Conservation (phyloP, 1,140 invertebrate species). For the Drosophila oshimai region DNA sequence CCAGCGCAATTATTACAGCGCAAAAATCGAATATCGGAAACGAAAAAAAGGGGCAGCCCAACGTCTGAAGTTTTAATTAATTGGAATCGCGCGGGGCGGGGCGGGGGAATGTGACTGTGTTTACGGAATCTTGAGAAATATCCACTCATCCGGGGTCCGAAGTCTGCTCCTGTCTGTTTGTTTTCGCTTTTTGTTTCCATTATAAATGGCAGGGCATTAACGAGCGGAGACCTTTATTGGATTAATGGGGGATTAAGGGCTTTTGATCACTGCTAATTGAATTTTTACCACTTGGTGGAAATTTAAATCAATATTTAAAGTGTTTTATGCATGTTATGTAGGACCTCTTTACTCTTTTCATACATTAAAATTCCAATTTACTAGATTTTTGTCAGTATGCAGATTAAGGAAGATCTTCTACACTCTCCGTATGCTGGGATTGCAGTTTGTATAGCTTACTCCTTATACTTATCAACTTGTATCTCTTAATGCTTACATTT, state of each 20-base stretch:
- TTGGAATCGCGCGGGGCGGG: neutral
- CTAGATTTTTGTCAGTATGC: too few relatives aligned
- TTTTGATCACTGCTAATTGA: slow-evolving; percentile 39
- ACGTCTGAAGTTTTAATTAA: slow-evolving; percentile 40
- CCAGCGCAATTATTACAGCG: slow-evolving; percentile 57
- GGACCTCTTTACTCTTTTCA: too few relatives aligned
- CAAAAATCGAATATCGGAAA: slow-evolving; percentile 30
- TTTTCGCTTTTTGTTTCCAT: slow-evolving; percentile 2
- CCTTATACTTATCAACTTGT: too few relatives aligned
- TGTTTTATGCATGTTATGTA: neutral
- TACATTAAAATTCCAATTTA: too few relatives aligned
- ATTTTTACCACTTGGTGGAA: slow-evolving; percentile 21
- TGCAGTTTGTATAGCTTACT: too few relatives aligned
- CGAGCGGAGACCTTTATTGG: slow-evolving; percentile 23
- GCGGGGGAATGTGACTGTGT: slow-evolving; percentile 20
- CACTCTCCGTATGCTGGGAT: too few relatives aligned
- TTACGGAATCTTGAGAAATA: slow-evolving; percentile 21
- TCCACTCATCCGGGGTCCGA: neutral
- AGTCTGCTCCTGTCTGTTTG: slow-evolving; percentile 19
- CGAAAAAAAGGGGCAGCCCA: neutral
- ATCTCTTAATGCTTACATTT: too few relatives aligned
- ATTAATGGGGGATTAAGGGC: slow-evolving; percentile 15
- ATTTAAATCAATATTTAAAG: neutral
- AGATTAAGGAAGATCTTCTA: too few relatives aligned
- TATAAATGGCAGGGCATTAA: slow-evolving; percentile 33